Base-by-base conservation (phyloP, 2,797 vertebrate genomes). In the Vultur gryphus region DNA sequence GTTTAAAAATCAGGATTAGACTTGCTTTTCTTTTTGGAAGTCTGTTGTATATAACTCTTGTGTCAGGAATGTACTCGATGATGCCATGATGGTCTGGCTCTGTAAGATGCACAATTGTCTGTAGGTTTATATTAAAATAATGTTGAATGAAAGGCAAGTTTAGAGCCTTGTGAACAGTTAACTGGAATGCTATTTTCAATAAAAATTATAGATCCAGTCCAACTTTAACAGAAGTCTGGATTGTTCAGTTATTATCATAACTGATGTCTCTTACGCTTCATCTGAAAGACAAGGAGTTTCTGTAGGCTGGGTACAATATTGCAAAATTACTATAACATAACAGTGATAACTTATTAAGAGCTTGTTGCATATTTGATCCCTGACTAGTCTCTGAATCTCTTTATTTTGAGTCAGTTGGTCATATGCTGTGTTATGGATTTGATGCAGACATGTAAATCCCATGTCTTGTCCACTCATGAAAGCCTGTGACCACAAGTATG, bases 331-430 rank as follows among this genome's bases (percentile, higher is more conserved):
- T 29, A 1, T 51, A 16, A 69, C 23, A 7, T 64, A 44, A 33
- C 21, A 54, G 12, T 61, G n/a, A 24, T 37, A 78, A 11, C 20
- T 70, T 75, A 2, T 0, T 0, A 52, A 81, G 28, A 37, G 11
- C 19, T 54, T 7, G 29, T 37, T 89, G 13, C 3, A 2, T 62
- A 17, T 62, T 55, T 83, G 29, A 67, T 87, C 16, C 28, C 37
- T 61, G 43, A 69, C 31, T 48, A n/a, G 24, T 67, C 37, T 90
- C 29, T 46, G 33, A 28, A 43, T 75, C 39, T 62, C 49, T 57
- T 28, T 41, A 39, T 55, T 69, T 81, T 70, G 58, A 65, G 12
- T 81, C 23, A 33, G 6, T 57, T 23, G 23, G 13, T 69, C 6
- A 3, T n/a, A 16, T 28, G 23, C 25, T 48, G 0, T 44, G 7